Evolutionary conservation across 2,888 invertebrate genomes (phyloP), one percentile per base, ranked within the genome.

Genomic region (Euzetes globulus): DNA sequence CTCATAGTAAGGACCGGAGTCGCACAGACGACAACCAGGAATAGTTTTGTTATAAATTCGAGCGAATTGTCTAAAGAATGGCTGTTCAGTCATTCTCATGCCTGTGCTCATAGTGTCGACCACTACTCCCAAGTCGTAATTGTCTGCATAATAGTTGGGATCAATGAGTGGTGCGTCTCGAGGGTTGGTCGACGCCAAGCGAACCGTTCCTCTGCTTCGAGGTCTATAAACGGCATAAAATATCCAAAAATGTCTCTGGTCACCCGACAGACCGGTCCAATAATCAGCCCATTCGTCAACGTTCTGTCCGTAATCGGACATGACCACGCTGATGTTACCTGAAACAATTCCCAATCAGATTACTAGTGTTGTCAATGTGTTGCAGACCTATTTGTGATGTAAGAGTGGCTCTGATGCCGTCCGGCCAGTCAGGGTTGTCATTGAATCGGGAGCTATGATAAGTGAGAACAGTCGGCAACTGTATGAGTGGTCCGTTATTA

Each of bases 401-500:
- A 19, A 73, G 47, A 17, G 73, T 73, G 9, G 73, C 68, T 65
- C 33, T 73, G n/a, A 73, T 27, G 15, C 65, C 50, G 41, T 73
- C 73, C 1, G 73, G 73, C 73, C 73, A 73, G 41, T 65, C 45
- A 52, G 73, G 68, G 25, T 60, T 41, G 41, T 65, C 73, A 65
- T 73, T 68, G 17, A 65, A 63, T 17, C 73, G 27, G 1, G 73
- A 65, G 25, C 22, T 45, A 25, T 68, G 45, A 33, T 65, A 73
- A 17, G 73, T 70, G n/a, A 73, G 41, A 15, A 73, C 37, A n/a
- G 65, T 65, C 5, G 73, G 73, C 19, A 73, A 41, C n/a, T 73
- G 73, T 6, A 37, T 73, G 45, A 73, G 33, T 9, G 73, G 73
- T 47, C 73, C 73, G 37, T 45, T 11, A 73, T 37, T 68, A 3